phyloP scores from a whole-genome alignment of 2,113 vertebrate genomes.

The Aplodontia rufa region DNA sequence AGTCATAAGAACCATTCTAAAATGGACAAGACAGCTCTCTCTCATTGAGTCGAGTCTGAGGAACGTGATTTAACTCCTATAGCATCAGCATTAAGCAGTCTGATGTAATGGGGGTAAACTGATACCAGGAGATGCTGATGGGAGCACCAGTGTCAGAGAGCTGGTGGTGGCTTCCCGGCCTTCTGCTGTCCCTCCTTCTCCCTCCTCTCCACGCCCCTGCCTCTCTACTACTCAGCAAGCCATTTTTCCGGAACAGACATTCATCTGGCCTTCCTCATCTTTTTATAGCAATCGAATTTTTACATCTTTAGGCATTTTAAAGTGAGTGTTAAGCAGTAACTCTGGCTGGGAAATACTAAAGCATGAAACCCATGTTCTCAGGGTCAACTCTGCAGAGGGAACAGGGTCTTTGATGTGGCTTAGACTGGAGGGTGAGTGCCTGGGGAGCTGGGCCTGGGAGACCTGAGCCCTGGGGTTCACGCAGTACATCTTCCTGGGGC shows the following conservation, averaged over 20 bases:
- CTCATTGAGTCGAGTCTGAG: not conserved
- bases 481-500: not conserved
- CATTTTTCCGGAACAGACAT: not conserved
- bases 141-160: rapidly evolving
- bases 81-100: not conserved
- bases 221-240: not conserved
- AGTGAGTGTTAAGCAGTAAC: not conserved
- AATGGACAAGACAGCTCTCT: not conserved
- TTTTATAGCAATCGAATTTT: not conserved
- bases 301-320: not conserved
- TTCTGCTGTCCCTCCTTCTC: too few species aligned
- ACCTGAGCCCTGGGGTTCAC: not conserved
- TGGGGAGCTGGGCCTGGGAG: not conserved
- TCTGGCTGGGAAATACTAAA: not conserved
- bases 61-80: not conserved
- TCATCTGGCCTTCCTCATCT: not conserved
- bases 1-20: not conserved
- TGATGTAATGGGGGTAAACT: not conserved
- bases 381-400: not conserved
- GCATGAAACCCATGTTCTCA: not conserved
- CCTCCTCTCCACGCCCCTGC: not conserved
- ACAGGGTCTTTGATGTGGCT: not conserved
- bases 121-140: too few species aligned
- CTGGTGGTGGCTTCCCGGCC: not conserved
- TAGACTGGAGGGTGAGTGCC: not conserved